Percentiles rank a stretch among this genome's conserved stretches.
Evolutionary conservation across 2,797 vertebrate genomes (phyloP).

Genomic region (Propithecus deckenii): DNA sequence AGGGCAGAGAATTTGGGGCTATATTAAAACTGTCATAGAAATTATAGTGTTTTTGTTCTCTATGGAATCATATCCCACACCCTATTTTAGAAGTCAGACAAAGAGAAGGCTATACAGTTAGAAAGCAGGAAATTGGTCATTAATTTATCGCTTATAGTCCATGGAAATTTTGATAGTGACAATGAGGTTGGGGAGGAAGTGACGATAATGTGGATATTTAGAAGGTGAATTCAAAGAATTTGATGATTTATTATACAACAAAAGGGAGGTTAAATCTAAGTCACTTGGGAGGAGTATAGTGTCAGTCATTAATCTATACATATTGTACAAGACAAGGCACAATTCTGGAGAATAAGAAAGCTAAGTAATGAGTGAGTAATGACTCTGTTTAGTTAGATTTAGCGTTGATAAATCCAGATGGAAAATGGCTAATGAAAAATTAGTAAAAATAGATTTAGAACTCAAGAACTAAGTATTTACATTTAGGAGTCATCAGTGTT

Average conservation of each 20-base stretch:
- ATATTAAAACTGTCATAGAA: not conserved
- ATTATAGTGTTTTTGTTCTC: not conserved
- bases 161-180: not conserved
- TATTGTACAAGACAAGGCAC: not conserved
- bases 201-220: not conserved
- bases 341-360: not conserved
- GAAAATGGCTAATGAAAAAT: not conserved
- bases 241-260: not conserved
- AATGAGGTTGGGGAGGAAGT: not conserved
- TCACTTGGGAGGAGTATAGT: not conserved
- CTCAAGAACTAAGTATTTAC: not conserved
- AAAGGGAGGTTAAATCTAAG: not conserved
- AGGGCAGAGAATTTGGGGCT: not conserved
- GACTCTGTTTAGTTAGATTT: not conserved
- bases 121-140: not conserved
- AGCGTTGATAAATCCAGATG: not conserved
- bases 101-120: not conserved
- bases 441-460: not conserved
- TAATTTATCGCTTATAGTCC: not conserved
- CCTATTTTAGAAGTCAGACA: not conserved
- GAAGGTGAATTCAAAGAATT: not conserved
- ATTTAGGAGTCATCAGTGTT: not conserved
- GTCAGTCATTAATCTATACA: not conserved
- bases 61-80: not conserved
- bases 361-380: not conserved